A percentile compares a stretch with the other conserved stretches of the same genome.
Evolutionary conservation across 2,888 invertebrate species (phyloP).

Genomic region (Agapostemon virescens): DNA sequence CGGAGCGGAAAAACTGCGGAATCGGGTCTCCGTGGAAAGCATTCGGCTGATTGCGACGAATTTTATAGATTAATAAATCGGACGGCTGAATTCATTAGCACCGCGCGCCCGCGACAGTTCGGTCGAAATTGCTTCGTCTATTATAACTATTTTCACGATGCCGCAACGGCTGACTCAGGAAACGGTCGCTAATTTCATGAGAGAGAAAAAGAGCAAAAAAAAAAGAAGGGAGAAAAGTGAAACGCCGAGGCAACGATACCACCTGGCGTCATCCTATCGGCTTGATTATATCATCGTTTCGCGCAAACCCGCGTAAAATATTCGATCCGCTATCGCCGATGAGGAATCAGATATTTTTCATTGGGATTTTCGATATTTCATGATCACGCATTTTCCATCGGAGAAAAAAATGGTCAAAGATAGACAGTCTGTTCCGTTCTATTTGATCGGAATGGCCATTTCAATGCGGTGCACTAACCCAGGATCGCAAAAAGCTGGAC

Average conservation of each 20-base stretch:
- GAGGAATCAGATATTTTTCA: slow-evolving; percentile 44
- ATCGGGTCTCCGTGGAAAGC: not conserved
- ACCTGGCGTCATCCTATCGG: slow-evolving; percentile 60
- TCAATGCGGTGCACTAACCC: too few relatives aligned
- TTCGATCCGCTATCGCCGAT: slow-evolving; percentile 44
- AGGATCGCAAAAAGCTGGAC: too few relatives aligned
- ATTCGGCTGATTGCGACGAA: slow-evolving; percentile 29
- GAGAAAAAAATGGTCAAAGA: not conserved
- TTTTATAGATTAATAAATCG: slow-evolving; percentile 62
- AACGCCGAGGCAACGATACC: slow-evolving; percentile 47
- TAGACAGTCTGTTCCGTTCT: not conserved
- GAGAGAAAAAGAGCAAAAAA: not conserved
- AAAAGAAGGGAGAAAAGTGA: not conserved
- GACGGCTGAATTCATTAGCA: slow-evolving; percentile 57
- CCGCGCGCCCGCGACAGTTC: not conserved
- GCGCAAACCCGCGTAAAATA: slow-evolving; percentile 53
- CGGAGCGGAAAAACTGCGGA: slow-evolving; percentile 3
- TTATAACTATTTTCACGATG: slow-evolving; percentile 43
- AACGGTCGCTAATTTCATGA: slow-evolving; percentile 52
- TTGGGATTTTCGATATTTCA: slow-evolving; percentile 14
- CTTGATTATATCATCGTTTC: slow-evolving; percentile 62
- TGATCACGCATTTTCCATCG: slow-evolving; percentile 26
- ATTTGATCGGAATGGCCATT: not conserved
- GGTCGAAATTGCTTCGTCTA: slow-evolving; percentile 36
- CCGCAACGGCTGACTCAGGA: slow-evolving; percentile 50